Percentiles rank a stretch among this genome's conserved stretches.
phyloP scores from a whole-genome alignment of 64 coral and sea anemone genomes.

The Porites lutea region DNA sequence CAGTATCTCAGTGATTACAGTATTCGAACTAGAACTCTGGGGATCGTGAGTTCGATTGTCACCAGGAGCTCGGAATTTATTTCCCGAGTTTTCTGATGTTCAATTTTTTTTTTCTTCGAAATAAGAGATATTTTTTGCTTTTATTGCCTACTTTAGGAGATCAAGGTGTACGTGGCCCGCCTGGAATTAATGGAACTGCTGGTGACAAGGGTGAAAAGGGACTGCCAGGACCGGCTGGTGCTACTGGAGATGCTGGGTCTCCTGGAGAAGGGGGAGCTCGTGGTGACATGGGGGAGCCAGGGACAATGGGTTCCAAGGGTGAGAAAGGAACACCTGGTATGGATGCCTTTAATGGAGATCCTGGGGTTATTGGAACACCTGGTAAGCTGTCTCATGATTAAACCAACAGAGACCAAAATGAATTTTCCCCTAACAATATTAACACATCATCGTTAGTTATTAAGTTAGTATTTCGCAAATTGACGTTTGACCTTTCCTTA shows the following conservation, averaged over 20 bases:
- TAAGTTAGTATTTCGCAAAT: too few species aligned
- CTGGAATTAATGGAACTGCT: constrained; percentile 6
- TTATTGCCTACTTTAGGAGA: not conserved
- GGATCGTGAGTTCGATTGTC: too few species aligned
- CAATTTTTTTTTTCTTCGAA: too few species aligned
- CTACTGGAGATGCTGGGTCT: constrained; percentile 34
- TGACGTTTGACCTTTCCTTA: too few species aligned
- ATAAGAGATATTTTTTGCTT: too few species aligned
- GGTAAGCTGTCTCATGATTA: not conserved
- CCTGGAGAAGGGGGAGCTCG: constrained; percentile 47
- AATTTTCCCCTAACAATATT: too few species aligned
- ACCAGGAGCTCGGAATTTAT: too few species aligned
- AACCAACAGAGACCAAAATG: not conserved
- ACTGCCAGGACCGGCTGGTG: constrained; percentile 3
- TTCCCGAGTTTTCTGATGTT: too few species aligned
- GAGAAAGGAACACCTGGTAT: not conserved
- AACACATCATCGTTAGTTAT: too few species aligned
- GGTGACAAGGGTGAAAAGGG: constrained; percentile 26
- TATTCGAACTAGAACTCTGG: too few species aligned
- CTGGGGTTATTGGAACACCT: constrained; percentile 7
- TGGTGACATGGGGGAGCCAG: constrained; percentile 63
- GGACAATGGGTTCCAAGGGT: constrained; percentile 58
- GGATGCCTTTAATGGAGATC: constrained; percentile 17
- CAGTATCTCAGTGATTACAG: too few species aligned
- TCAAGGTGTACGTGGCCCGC: not conserved